These are phyloP conservation scores for Phalloptychus januarius DNA, from an alignment of 2,797 vertebrate genomes.

Conservation along the genomic window DNA sequence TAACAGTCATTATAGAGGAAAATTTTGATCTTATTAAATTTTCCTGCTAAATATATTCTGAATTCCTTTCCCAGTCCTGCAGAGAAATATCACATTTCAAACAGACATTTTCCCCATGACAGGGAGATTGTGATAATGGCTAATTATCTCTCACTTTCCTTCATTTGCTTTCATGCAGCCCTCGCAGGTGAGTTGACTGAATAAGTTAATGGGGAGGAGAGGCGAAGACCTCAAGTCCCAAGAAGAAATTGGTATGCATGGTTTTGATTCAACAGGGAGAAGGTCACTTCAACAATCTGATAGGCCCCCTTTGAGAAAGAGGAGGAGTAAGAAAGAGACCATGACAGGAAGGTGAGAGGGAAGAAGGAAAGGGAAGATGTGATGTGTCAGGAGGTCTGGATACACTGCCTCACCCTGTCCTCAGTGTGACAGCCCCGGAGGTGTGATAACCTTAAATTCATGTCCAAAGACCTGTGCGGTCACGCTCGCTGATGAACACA, in stretches of 20 bases:
- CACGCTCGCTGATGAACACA: constrained; percentile 28
- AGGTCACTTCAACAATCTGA: constrained; percentile 79
- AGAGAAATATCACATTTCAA: constrained; percentile 74
- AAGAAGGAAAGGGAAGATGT: constrained; percentile 60
- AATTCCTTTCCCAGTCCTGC: constrained; percentile 63
- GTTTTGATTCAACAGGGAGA: constrained; percentile 66
- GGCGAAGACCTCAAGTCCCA: constrained; percentile 38
- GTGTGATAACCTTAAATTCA: constrained; percentile 74
- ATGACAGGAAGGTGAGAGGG: constrained; percentile 65
- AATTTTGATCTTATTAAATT: constrained; percentile 68
- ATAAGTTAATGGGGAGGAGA: constrained; percentile 63
- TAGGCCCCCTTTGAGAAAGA: constrained; percentile 65
- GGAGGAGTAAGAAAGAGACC: constrained; percentile 16
- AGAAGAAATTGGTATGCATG: constrained; percentile 74
- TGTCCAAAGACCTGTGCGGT: constrained; percentile 36
- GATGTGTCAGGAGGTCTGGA: constrained; percentile 72
- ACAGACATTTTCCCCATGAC: constrained; percentile 66
- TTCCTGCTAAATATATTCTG: constrained; percentile 69
- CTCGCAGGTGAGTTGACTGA: constrained; percentile 70
- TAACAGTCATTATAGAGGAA: constrained; percentile 63
- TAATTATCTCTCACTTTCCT: constrained; percentile 73
- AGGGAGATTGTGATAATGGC: constrained; percentile 68
- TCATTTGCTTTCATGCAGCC: constrained; percentile 69
- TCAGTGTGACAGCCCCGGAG: constrained; percentile 63
- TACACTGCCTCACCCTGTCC: constrained; percentile 54